Evolutionary conservation across 2,888 invertebrate genomes (phyloP), one percentile per base, ranked within the genome.

Genomic region (Monoplex corrugatus): DNA sequence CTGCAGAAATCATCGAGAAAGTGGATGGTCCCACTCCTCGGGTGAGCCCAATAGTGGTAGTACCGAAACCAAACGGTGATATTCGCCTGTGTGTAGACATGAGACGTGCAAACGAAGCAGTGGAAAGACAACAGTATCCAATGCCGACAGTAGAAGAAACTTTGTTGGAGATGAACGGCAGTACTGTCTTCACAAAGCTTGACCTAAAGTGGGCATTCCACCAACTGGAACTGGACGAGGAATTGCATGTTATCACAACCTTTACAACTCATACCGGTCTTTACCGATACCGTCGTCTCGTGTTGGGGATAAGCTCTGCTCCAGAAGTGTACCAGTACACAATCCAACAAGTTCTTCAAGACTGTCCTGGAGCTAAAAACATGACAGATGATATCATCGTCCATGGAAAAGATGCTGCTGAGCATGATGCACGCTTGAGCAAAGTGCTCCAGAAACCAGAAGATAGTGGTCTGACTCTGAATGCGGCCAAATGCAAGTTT

Each of bases 331-430:
- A 38, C 38, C 40, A 78, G 35, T 38, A 78, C 38, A 38, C 35
- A 32, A 78, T 78, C 23, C 75, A 78, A 38, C 8, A 38, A 8
- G 38, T 78, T 3, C 75, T 78, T 16, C 35, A 38, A 13, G 38
- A 38, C 16, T 38, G 35, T 35, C 38, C 35, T 8, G 75, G 44
- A 68, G 40, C 6, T 19, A n/a, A 40, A 28, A 92, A 91, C 72
- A 91, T n/a, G n/a, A n/a, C n/a, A n/a, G n/a, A n/a, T n/a, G n/a
- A n/a, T n/a, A n/a, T n/a, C n/a, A n/a, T n/a, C n/a, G n/a, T n/a
- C n/a, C n/a, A n/a, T n/a, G n/a, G n/a, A n/a, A n/a, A n/a, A n/a
- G n/a, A n/a, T n/a, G n/a, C n/a, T n/a, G n/a, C n/a, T n/a, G n/a
- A n/a, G n/a, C n/a, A n/a, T n/a, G n/a, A n/a, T n/a, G n/a, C n/a